phyloP scores from a whole-genome alignment of 2,888 invertebrate species.

The Fabriciana adippe region DNA sequence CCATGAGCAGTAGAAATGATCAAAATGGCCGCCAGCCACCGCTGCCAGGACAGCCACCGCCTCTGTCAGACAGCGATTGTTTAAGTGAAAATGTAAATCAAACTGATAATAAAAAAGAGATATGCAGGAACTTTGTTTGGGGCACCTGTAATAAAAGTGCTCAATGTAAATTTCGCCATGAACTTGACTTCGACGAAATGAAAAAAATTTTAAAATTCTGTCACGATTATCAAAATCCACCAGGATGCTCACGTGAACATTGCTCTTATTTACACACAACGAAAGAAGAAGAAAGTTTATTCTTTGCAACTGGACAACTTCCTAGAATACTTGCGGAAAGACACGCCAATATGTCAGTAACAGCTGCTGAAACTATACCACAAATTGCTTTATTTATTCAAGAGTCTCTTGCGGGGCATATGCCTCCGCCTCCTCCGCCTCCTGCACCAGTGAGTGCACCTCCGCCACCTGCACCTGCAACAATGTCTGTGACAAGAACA shows the following conservation, averaged over 20 bases:
- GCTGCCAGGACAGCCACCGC: slow-evolving; percentile 46
- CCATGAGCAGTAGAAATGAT: slow-evolving; percentile 52
- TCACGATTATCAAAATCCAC: slow-evolving; percentile 67
- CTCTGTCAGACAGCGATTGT: slow-evolving; percentile 38
- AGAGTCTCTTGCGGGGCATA: slow-evolving; percentile 41
- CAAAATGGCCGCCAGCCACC: slow-evolving; percentile 65
- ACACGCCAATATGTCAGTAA: slow-evolving; percentile 53
- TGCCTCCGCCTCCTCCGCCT: slow-evolving; percentile 51
- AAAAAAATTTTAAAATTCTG: slow-evolving; percentile 66
- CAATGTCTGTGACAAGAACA: slow-evolving; percentile 33
- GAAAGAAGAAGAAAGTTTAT: slow-evolving; percentile 62
- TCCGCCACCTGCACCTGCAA: slow-evolving; percentile 37
- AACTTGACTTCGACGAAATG: slow-evolving; percentile 62
- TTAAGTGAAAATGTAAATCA: slow-evolving; percentile 34
- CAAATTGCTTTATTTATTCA: slow-evolving; percentile 48
- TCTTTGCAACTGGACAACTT: slow-evolving; percentile 55
- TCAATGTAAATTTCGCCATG: slow-evolving; percentile 63
- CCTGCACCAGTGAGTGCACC: slow-evolving; percentile 37
- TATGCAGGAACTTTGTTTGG: slow-evolving; percentile 68
- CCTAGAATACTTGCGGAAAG: slow-evolving; percentile 62
- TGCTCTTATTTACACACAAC: slow-evolving; percentile 66
- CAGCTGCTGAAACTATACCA: slow-evolving; percentile 45
- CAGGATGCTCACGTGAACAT: slow-evolving; percentile 59
- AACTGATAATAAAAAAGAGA: slow-evolving; percentile 43
- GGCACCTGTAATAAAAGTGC: slow-evolving; percentile 62